phyloP scores from a whole-genome alignment of 2,888 invertebrate species.

The Rosalia funebris region DNA sequence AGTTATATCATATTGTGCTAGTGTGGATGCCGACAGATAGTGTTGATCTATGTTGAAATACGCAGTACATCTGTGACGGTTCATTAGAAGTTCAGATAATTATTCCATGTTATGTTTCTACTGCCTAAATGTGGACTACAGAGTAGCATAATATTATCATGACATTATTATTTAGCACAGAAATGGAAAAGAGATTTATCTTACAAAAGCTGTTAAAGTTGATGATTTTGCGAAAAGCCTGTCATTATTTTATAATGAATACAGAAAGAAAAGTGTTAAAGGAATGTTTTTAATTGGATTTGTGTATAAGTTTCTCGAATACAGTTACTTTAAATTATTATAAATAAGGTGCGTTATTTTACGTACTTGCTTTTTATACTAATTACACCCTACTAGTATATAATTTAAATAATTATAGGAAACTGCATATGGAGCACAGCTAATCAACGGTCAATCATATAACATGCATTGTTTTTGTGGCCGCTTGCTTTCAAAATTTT shows the following conservation, averaged over 20 bases:
- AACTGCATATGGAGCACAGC: not conserved
- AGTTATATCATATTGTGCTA: constrained; percentile 7
- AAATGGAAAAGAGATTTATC: no score
- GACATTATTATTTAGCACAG: no score
- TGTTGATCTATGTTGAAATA: constrained; percentile 1
- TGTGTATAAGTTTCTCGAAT: not conserved
- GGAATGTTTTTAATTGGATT: not conserved
- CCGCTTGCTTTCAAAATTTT: not conserved
- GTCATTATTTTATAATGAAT: no score
- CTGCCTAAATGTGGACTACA: no score
- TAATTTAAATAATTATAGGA: constrained; percentile 2
- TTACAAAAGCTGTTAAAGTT: no score
- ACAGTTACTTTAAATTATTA: not conserved
- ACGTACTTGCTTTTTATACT: not conserved
- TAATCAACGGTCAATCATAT: not conserved
- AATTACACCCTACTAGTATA: not conserved
- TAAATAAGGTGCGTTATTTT: not conserved
- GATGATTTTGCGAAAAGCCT: no score
- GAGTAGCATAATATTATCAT: no score
- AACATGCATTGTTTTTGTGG: constrained; percentile 1
- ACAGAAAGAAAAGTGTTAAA: no score
- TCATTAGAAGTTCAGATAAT: not conserved
- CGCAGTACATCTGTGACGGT: not conserved
- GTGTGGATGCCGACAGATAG: constrained; percentile 5
- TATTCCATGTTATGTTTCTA: no score